Evolutionary conservation across 2,888 invertebrate species (phyloP), one percentile per base, ranked within the genome.

Genomic region (Eudasyphora cyanicolor): DNA sequence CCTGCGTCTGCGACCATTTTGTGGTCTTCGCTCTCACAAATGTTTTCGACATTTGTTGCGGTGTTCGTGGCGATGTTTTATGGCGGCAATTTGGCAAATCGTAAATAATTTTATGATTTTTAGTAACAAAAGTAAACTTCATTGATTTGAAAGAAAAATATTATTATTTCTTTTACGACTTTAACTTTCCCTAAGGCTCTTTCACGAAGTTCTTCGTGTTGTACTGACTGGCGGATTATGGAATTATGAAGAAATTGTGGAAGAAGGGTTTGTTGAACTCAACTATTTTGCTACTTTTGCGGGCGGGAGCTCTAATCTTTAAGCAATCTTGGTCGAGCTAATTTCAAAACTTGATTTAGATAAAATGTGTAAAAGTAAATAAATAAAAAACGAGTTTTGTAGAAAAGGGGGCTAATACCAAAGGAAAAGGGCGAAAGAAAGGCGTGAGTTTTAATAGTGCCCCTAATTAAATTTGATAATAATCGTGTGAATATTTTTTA

Each of bases 21-120:
- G 75, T 64, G 75, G 62, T 75, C 60, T n/a, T n/a, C n/a, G n/a
- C n/a, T 19, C 45, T 19, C n/a, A n/a, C 38, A 38, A 74, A 60
- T 74, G 27, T 35, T 12, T n/a, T 62, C n/a, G 45, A 14, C 17
- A 32, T 29, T 62, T 45, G 17, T 29, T 62, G 51, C 32, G 17
- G 29, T 29, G 29, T 32, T 70, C 29, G 0, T 70, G 17, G 62
- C 10, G 27, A 3, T 32, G n/a, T 29, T 32, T 32, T 62, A 62
- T 62, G 62, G 35, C 32, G 19, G 35, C 35, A 62, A 51, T 75
- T 49, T 75, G 62, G 29, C 35, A 75, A 75, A 19, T 62, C 29
- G 29, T 75, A 62, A 75, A 75, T 42, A 32, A n/a, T 62, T 57
- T 62, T 32, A 62, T 62, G 29, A 17, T 60, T 29, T 64, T 49